Evolutionary conservation across 2,888 invertebrate genomes (phyloP), one percentile per base, ranked within the genome.

Genomic region (Melieria omissa): DNA sequence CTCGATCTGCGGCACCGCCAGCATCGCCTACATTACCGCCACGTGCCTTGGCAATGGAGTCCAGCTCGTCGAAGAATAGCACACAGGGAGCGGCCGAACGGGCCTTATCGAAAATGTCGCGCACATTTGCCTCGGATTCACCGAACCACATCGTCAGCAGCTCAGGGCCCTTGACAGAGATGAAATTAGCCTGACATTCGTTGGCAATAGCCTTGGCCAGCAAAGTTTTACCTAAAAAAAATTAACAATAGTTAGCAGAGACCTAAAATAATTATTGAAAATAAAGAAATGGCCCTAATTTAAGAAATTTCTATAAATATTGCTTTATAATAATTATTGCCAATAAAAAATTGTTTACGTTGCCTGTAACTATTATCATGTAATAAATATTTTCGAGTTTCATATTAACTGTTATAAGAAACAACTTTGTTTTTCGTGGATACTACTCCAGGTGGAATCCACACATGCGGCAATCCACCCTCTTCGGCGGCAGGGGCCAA

Each of bases 71-170:
- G 88, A 99, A 99, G 92, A 99, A 99, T 72, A 99, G 89, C 71
- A 99, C 99, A 89, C 99, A 99, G 0, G 99, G 99, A 6, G 99
- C 99, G 74, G 99, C 99, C 10, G 99, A 96, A 81, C 99, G 92
- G 72, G 99, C 99, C 94, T 99, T 99, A 88, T 99, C 99, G 85
- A 99, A 99, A 81, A 99, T 98, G 87, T 99, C 99, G 80, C 99
- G 91, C 78, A 99, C 99, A 85, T 99, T 99, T 68, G 99, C 99
- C 88, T 99, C 99, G 29, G 99, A 99, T 88, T 99, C 99, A 85
- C 99, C 99, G 87, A 99, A 99, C 99, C 99, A 99, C 99, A 99
- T 99, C 65, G 99, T 99, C 72, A 99, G 91, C 78, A 99, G 89
- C 86, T 99, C 99, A 0, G 95, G 95, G 0, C 98, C 99, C 77